Evolutionary conservation across 2,888 invertebrate genomes (phyloP), one percentile per base, ranked within the genome.

Genomic region (Lochmaea crataegi): DNA sequence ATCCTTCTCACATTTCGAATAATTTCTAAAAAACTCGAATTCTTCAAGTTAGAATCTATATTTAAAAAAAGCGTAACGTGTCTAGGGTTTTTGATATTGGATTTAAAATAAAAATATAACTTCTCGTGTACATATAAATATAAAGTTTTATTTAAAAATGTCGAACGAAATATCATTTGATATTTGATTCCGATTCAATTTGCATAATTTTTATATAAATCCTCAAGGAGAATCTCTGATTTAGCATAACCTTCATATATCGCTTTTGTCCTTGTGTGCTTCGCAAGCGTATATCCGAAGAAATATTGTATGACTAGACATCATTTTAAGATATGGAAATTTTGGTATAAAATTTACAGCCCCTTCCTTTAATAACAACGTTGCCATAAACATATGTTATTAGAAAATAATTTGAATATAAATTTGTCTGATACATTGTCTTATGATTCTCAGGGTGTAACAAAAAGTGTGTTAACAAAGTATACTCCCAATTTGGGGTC

Each of bases 171-270:
- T 18, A 53, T 53, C 5, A n/a, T 53, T 48, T 6, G 14, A 48
- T 48, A n/a, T 48, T 48, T 48, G n/a, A 48, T 26, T 38, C 32
- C 41, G 3, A 42, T n/a, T 10, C 18, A 18, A 63, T 63, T 63
- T 63, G 61, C 61, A 63, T 63, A 41, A 63, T 63, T 63, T 63
- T 41, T 63, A 38, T 63, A 63, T 42, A 42, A 63, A 63, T 63
- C 16, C 42, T 16, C 61, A 63, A 63, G 18, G 42, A 42, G 42
- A 63, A 18, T 63, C 45, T 18, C 14, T n/a, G n/a, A n/a, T n/a
- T n/a, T n/a, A n/a, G n/a, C n/a, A n/a, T n/a, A n/a, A n/a, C n/a
- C n/a, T n/a, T n/a, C n/a, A n/a, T n/a, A 9, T 18, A 53, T 53
- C 53, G 53, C 58, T 58, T 18, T 18, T 16, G 61, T 16, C 42